These are phyloP conservation scores for Phalacrocorax carbo DNA, from an alignment of 2,113 vertebrate genomes.

Conservation along the genomic window DNA sequence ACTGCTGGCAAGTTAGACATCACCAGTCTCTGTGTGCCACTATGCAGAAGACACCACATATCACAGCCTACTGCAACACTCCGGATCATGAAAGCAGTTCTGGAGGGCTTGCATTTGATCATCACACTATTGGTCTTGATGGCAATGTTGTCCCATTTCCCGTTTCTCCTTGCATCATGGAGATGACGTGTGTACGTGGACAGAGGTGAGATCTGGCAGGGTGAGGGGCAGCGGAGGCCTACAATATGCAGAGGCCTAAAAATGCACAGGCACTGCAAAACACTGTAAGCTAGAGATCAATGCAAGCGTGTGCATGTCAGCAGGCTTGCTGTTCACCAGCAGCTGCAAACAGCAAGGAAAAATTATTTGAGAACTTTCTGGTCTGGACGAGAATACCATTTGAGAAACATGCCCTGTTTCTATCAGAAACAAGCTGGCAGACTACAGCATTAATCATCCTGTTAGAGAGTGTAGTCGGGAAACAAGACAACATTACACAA, in stretches of 20 bases:
- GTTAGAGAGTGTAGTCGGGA: neutral
- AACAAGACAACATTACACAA: neutral
- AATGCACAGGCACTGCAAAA: neutral
- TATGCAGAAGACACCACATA: neutral
- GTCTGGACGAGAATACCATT: neutral
- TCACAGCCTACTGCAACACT: neutral
- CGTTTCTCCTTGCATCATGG: neutral
- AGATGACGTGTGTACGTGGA: accelerated
- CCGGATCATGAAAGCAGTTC: neutral
- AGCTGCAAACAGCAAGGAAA: neutral
- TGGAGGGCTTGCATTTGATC: neutral
- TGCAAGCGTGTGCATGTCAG: neutral
- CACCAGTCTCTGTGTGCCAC: neutral
- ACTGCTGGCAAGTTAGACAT: neutral
- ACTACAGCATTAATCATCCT: neutral
- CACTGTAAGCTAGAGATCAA: neutral
- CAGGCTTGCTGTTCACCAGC: neutral
- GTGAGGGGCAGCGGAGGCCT: neutral
- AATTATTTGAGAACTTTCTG: neutral
- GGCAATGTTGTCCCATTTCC: neutral
- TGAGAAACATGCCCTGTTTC: neutral
- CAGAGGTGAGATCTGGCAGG: neutral
- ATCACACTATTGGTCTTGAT: accelerated
- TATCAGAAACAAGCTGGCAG: neutral
- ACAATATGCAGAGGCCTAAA: neutral